Evolutionary conservation across 2,888 invertebrate species (phyloP).

Genomic region (Leptogaster cylindrica): DNA sequence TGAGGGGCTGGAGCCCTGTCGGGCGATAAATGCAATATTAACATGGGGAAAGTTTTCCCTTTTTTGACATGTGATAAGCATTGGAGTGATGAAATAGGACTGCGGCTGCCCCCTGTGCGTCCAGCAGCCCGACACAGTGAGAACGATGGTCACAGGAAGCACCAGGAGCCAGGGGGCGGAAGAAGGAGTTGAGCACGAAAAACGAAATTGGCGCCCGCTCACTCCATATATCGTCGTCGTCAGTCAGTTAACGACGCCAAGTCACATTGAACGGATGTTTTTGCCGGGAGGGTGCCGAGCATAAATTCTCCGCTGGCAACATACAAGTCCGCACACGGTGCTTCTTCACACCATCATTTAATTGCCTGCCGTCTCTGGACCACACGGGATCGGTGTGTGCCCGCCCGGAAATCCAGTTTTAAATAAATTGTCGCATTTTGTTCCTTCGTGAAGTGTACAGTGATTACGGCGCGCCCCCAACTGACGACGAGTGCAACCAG

Average conservation of each 20-base stretch:
- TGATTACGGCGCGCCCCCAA: constrained; percentile 9
- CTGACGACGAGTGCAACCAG: neutral
- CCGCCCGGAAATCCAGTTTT: too few relatives aligned
- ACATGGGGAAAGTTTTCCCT: constrained; percentile 21
- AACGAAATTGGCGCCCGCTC: constrained; percentile 40
- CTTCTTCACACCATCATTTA: neutral
- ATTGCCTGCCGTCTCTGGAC: neutral
- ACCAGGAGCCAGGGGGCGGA: constrained; percentile 15
- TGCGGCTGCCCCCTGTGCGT: neutral
- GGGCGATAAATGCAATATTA: constrained; percentile 21
- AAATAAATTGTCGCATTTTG: neutral
- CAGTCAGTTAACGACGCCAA: constrained; percentile 48
- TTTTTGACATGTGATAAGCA: constrained; percentile 38
- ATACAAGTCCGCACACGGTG: constrained; percentile 34
- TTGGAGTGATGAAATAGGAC: constrained; percentile 24
- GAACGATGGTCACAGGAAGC: neutral
- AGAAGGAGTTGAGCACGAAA: constrained; percentile 30
- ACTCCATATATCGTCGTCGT: constrained; percentile 31
- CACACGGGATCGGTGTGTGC: constrained; percentile 1
- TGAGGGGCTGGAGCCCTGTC: constrained; percentile 7
- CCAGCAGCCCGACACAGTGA: neutral
- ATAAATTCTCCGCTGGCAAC: constrained; percentile 24
- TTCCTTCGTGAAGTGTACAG: neutral
- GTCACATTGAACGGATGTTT: constrained; percentile 50
- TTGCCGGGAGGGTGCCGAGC: constrained; percentile 34